Evolutionary conservation across 2,113 vertebrate genomes (phyloP).

Genomic region (Macroglossus sobrinus): DNA sequence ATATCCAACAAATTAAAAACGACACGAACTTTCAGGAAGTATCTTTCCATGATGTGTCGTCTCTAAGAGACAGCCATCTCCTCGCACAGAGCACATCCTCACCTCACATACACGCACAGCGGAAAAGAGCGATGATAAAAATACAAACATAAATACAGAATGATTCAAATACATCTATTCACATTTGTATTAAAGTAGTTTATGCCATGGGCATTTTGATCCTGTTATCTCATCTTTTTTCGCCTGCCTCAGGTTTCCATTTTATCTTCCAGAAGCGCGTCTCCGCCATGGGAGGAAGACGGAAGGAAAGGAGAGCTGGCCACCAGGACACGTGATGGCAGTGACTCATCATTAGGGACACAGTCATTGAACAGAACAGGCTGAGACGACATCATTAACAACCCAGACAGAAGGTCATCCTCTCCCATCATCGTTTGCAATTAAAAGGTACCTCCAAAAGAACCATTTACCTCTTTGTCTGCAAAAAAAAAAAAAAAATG

Average conservation of each 20-base stretch:
- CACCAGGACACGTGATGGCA: not conserved
- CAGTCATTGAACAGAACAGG: conserved; percentile 4
- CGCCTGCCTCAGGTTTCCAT: not conserved
- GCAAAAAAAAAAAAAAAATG: conserved; percentile 78
- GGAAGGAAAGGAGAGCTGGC: not conserved
- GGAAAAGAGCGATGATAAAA: not conserved
- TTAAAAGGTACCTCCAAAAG: conserved; percentile 68
- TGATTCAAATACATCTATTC: not conserved
- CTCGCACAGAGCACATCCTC: not conserved
- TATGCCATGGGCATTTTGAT: not conserved
- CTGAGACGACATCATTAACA: conserved; percentile 37
- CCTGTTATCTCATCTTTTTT: not conserved
- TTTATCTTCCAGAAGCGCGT: not conserved
- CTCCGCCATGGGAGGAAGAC: not conserved
- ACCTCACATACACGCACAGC: not conserved
- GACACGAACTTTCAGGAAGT: not conserved
- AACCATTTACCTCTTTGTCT: conserved; percentile 75
- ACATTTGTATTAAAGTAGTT: not conserved
- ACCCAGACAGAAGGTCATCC: conserved; percentile 47
- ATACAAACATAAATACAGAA: conserved; percentile 3
- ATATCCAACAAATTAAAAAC: conserved; percentile 49
- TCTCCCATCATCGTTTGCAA: conserved; percentile 65
- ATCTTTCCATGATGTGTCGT: not conserved
- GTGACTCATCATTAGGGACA: not conserved
- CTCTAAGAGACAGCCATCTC: not conserved